Evolutionary conservation across 2,888 invertebrate genomes (phyloP).

Genomic region (Rhopalosiphum nymphaeae): DNA sequence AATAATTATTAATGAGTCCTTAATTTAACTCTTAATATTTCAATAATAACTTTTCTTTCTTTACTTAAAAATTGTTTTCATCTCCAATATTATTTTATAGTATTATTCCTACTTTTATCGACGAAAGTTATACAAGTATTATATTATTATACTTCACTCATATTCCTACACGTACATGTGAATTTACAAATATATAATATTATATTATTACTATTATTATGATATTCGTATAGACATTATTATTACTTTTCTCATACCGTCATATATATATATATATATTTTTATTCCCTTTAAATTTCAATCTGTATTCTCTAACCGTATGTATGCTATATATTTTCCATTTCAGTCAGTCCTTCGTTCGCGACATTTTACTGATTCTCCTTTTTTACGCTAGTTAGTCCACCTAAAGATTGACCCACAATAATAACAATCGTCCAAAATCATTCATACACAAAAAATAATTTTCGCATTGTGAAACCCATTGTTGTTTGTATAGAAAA

Average conservation of each 20-base stretch:
- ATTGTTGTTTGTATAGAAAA: background rate
- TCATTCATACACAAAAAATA: background rate
- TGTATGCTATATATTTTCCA: background rate
- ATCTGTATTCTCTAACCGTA: background rate
- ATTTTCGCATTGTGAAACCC: background rate
- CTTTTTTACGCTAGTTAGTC: background rate
- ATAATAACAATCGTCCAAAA: background rate
- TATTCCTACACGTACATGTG: background rate
- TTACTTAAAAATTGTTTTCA: background rate
- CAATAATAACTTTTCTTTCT: background rate
- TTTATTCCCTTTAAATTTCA: background rate
- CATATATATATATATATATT: background rate
- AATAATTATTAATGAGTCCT: background rate
- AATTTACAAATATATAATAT: background rate
- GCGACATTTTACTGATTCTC: background rate
- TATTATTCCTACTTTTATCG: background rate
- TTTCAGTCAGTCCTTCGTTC: background rate
- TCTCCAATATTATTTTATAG: background rate
- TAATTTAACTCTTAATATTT: background rate
- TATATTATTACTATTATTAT: background rate
- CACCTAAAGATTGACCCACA: background rate
- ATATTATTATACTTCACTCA: background rate
- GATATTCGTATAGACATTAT: background rate
- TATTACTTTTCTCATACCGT: background rate
- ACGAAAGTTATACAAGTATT: background rate